phyloP scores from a whole-genome alignment of 2,888 invertebrate genomes.

The Aspidiotus rigidus region DNA sequence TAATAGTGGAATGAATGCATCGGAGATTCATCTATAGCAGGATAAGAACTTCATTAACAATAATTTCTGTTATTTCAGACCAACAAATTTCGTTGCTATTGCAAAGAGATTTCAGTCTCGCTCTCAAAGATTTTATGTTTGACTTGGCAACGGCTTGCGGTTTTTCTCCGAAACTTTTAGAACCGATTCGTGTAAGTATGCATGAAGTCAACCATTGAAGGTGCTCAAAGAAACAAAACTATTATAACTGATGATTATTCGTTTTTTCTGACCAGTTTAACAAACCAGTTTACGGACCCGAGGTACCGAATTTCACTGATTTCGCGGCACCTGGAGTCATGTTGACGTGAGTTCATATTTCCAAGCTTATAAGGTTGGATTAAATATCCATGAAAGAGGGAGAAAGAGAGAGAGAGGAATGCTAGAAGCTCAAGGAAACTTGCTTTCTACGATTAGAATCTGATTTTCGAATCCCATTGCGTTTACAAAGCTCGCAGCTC shows the following conservation, averaged over 20 bases:
- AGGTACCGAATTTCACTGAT: slow-evolving; percentile 77
- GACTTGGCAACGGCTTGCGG: slow-evolving; percentile 55
- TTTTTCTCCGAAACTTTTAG: slow-evolving; percentile 54
- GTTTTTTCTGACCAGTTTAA: slow-evolving; percentile 51
- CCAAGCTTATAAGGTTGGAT: too few species aligned
- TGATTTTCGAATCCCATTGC: too few species aligned
- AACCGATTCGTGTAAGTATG: slow-evolving; percentile 52
- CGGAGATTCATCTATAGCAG: slow-evolving; percentile 37
- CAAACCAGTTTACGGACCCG: slow-evolving; percentile 63
- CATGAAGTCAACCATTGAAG: too few species aligned
- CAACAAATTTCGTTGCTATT: slow-evolving; percentile 79
- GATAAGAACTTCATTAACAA: too few species aligned
- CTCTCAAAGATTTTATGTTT: slow-evolving; percentile 63
- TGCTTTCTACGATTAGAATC: too few species aligned
- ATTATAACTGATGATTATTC: slow-evolving; percentile 3
- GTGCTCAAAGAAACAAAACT: neutral
- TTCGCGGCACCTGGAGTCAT: slow-evolving; percentile 91
- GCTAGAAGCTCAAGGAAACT: too few species aligned
- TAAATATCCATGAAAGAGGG: too few species aligned
- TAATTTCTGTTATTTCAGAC: slow-evolving; percentile 49
- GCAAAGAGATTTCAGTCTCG: slow-evolving; percentile 59
- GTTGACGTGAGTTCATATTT: slow-evolving; percentile 56
- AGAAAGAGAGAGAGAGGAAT: too few species aligned
- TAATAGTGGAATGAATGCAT: slow-evolving; percentile 43
- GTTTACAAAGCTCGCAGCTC: too few species aligned